A percentile compares a stretch with the other conserved stretches of the same genome.
These are phyloP conservation scores for Eudasyphora cyanicolor DNA, from an alignment of 2,888 invertebrate genomes.

Conservation along the genomic window DNA sequence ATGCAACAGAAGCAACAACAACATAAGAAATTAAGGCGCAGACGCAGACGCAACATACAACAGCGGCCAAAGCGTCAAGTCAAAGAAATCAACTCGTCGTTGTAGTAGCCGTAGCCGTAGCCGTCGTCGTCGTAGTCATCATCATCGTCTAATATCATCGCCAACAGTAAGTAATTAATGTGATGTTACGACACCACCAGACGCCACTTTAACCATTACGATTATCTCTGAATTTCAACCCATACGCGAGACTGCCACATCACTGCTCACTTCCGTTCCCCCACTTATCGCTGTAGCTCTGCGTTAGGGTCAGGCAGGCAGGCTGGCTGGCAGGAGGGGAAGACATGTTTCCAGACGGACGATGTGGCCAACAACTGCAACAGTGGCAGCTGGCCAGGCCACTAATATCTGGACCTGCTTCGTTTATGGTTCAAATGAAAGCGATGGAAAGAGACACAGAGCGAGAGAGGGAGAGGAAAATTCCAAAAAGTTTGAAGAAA, in stretches of 20 bases:
- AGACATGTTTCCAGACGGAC: slow-evolving; percentile 2
- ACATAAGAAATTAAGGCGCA: too few species aligned
- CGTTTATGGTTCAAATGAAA: not conserved
- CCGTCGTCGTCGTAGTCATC: not conserved
- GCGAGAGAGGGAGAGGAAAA: not conserved
- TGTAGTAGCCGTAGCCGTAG: slow-evolving; percentile 1
- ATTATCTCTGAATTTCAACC: slow-evolving; percentile 60
- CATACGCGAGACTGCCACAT: slow-evolving; percentile 40
- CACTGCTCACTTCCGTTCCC: slow-evolving; percentile 45
- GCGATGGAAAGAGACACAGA: not conserved
- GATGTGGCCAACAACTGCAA: slow-evolving; percentile 9
- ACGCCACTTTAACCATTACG: slow-evolving; percentile 65
- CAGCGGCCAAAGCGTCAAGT: slow-evolving; percentile 9
- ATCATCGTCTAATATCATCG: slow-evolving; percentile 50
- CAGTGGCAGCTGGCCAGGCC: not conserved
- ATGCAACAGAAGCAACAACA: slow-evolving; percentile 33
- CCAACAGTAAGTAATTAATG: slow-evolving; percentile 66
- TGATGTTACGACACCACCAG: slow-evolving; percentile 68
- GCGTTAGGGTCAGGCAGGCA: slow-evolving; percentile 14
- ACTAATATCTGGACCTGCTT: not conserved
- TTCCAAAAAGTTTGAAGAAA: not conserved
- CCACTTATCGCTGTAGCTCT: not conserved
- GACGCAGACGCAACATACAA: too few species aligned
- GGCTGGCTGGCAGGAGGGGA: too few species aligned
- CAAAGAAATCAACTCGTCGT: slow-evolving; percentile 49